Conservation (phyloP, 2,888 invertebrate genomes). For the Hecatera dysodea region DNA sequence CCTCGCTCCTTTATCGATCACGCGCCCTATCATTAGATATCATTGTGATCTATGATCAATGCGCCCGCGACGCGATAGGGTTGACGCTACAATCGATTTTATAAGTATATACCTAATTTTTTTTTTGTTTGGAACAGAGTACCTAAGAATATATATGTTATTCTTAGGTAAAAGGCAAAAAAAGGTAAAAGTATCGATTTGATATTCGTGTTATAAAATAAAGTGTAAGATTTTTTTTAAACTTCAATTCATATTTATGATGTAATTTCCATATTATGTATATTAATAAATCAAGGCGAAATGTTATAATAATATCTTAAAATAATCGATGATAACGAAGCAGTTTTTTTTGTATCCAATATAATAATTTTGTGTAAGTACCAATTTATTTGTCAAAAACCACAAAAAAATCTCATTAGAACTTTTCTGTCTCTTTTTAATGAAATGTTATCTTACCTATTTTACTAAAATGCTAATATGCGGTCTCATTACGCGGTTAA, state of each 20-base stretch:
- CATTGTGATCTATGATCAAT: constrained; percentile 89
- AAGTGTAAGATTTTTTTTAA: too few relatives aligned
- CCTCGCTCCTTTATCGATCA: constrained; percentile 84
- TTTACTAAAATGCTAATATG: not conserved
- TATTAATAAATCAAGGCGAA: too few relatives aligned
- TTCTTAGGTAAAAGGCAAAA: too few relatives aligned
- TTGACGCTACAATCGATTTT: constrained; percentile 57
- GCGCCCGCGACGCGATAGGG: constrained; percentile 74
- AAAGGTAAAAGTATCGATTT: too few relatives aligned
- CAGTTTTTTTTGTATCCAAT: not conserved
- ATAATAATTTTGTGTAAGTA: not conserved
- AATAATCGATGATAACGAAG: too few relatives aligned
- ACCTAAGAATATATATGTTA: too few relatives aligned
- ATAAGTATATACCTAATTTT: too few relatives aligned
- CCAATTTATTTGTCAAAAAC: not conserved
- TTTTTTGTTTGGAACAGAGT: not conserved
- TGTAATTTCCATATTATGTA: too few relatives aligned
- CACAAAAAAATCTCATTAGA: not conserved
- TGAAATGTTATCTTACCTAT: not conserved
- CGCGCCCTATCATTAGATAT: constrained; percentile 89
- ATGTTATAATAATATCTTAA: too few relatives aligned
- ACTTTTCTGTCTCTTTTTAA: constrained; percentile 3
- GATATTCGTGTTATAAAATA: too few relatives aligned
- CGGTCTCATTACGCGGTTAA: not conserved
- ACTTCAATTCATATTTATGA: too few relatives aligned